Conservation (phyloP, 2,797 vertebrate species). For the Echiichthys vipera region DNA sequence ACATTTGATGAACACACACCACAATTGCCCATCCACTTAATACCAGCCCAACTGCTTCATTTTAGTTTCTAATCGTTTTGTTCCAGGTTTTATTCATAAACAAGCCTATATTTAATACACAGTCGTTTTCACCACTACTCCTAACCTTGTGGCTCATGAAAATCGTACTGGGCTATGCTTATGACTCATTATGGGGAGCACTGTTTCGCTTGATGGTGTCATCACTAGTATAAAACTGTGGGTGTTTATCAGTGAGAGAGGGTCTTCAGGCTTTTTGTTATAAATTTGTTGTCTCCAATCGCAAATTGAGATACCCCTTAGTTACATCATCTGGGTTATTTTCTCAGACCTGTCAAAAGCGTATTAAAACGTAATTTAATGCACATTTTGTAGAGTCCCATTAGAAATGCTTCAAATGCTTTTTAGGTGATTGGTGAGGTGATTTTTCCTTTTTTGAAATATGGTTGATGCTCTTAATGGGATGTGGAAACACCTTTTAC, state of each 20-base stretch:
- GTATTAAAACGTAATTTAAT: no score
- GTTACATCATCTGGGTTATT: background rate
- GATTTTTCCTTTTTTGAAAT: no score
- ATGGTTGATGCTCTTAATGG: no score
- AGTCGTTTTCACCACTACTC: background rate
- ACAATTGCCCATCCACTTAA: background rate
- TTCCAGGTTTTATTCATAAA: background rate
- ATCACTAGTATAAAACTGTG: background rate
- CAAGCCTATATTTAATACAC: background rate
- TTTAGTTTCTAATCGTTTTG: background rate
- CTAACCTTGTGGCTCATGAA: background rate
- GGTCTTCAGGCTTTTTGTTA: background rate
- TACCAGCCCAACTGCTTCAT: background rate
- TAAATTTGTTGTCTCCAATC: background rate
- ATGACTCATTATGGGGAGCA: background rate
- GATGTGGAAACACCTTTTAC: no score
- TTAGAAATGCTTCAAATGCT: no score
- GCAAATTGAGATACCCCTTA: slow-evolving; percentile 1
- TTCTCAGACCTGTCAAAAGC: background rate
- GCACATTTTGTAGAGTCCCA: no score
- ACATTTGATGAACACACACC: background rate
- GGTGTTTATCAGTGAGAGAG: background rate
- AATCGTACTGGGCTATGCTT: background rate
- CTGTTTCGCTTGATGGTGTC: background rate
- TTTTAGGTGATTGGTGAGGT: no score